Evolutionary conservation across 2,113 vertebrate species (phyloP), one percentile per base, ranked within the genome.

Genomic region (Synchiropus splendidus): DNA sequence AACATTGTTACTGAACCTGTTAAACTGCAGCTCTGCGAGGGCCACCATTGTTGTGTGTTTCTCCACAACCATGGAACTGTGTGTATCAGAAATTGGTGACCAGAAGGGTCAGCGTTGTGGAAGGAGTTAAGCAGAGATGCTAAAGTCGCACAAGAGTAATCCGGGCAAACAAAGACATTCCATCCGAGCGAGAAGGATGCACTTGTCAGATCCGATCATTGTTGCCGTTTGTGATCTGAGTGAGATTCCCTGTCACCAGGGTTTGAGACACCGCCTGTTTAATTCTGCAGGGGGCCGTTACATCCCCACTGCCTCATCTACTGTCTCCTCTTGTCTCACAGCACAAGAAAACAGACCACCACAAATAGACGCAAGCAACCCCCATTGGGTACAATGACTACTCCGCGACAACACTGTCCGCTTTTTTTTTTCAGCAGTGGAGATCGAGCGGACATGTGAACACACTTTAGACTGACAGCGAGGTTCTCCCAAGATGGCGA

Each of bases 201-300:
- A 70, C 64, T 49, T 60, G 80, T 85, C 84, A 77, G 56, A 66
- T 13, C 1, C 53, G 68, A 81, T 85, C 83, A 82, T 67, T 15
- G 40, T 61, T 61, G 62, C 66, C 49, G 51, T 45, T 48, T 51
- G 56, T 81, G 79, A 83, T 80, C 65, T 61, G 75, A 83, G 77
- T 77, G 66, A 83, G 72, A 65, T 79, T 81, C 49, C 69, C 70
- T 82, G 83, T 82, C 80, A 67, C 37, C 18, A 50, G 53, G 45
- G 48, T 66, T 54, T 30, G 54, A 67, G 64, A 79, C 31, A 4
- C 61, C 45, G 74, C 61, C 72, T 70, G 59, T 53, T 79, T 67
- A 73, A 79, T 72, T 75, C 76, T 81, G 66, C 66, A 78, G 74
- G 75, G 77, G 66, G 35, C 59, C 13, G 51, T 38, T 50, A 21